Base-by-base conservation (phyloP, 2,113 vertebrate genomes). In the Lucifuga dentata region DNA sequence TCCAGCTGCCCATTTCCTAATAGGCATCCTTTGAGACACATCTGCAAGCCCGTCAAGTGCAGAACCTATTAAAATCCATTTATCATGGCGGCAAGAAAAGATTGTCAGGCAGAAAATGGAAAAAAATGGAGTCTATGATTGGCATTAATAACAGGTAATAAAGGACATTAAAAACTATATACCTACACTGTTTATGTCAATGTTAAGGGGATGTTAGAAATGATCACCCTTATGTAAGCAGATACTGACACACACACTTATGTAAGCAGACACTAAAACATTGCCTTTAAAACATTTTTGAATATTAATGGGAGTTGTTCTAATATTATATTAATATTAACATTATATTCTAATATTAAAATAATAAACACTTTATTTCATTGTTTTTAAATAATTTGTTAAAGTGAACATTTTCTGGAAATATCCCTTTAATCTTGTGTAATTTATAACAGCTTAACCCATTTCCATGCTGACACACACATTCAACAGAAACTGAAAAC, bases 31-130 rank as follows among this genome's bases (percentile, higher is more conserved):
- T 66, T 50, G 44, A 79, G 65, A 53, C 63, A 62, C 63, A 50
- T 83, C 72, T 79, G 69, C 78, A 87, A 85, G 15, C 40, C 66
- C 81, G 77, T 75, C 63, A 64, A 80, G 67, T 77, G 56, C 65
- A 78, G 55, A 56, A 74, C 76, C 74, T 68, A 81, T 87, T 88
- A 80, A 81, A 86, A 76, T 74, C 68, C 60, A 88, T 91, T 89
- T 74, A 68, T 68, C 67, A 45, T 60, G 67, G 48, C 67, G 51
- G 61, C 11, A 3, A 29, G 8, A 55, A 56, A 39, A 69, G 50
- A 49, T 24, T 65, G 21, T 3, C 19, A 40, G 20, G 72, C 17
- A 66, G 11, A 57, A 35, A 43, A 11, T 29, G 38, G 45, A 40
- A 55, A 71, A 79, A 70, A 33, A n/a, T 33, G 52, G 23, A 46